phyloP scores from a whole-genome alignment of 1,140 invertebrate genomes.

The Drosophila sproati region DNA sequence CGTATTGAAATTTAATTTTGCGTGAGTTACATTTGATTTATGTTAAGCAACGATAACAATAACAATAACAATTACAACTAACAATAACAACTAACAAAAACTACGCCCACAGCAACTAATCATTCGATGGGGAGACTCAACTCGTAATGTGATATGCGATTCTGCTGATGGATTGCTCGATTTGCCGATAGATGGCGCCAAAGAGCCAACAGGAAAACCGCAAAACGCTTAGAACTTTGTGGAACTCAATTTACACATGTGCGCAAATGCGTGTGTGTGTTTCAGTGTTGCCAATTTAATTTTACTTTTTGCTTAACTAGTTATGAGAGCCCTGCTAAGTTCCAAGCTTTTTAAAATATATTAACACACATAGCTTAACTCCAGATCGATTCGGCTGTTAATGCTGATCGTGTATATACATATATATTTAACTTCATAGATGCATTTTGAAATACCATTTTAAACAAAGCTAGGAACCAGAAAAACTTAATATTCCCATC shows the following conservation, averaged over 20 bases:
- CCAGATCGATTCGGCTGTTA: too few relatives aligned
- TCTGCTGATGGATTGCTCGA: constrained; percentile 20
- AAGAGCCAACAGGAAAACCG: constrained; percentile 51
- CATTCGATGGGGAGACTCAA: not conserved
- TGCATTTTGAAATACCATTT: too few relatives aligned
- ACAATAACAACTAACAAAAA: not conserved
- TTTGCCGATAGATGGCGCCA: constrained; percentile 63
- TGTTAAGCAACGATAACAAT: not conserved
- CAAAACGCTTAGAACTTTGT: constrained; percentile 64
- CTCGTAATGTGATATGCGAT: not conserved
- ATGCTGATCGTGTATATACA: too few relatives aligned
- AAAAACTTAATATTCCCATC: too few relatives aligned
- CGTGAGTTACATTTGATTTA: constrained; percentile 2
- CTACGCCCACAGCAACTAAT: constrained; percentile 11
- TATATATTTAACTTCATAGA: too few relatives aligned
- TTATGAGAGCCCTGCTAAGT: too few relatives aligned
- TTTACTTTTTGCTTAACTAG: too few relatives aligned
- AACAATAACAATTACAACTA: constrained; percentile 1
- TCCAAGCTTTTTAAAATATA: not conserved
- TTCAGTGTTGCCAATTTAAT: not conserved
- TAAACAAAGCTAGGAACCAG: too few relatives aligned
- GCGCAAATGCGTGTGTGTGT: not conserved
- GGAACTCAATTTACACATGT: constrained; percentile 20
- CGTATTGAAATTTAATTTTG: constrained; percentile 12
- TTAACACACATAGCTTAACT: too few relatives aligned